These are phyloP conservation scores for Caradrina clavipalpis DNA, from an alignment of 2,888 invertebrate species.

Conservation along the genomic window DNA sequence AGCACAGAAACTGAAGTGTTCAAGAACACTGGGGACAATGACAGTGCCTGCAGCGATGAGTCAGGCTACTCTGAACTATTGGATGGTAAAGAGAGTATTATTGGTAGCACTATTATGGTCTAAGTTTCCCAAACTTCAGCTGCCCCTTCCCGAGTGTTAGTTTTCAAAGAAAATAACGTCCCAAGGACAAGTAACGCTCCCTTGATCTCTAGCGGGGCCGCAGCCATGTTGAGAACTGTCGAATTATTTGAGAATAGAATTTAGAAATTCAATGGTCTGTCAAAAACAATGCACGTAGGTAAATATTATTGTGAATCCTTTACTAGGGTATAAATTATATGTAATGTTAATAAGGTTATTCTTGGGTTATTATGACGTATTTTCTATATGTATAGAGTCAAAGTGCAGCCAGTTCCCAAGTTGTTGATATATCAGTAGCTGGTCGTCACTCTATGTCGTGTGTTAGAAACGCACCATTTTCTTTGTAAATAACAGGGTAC, in stretches of 20 bases:
- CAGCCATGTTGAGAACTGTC: slow-evolving; percentile 56
- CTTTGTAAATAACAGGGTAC: slow-evolving; percentile 79
- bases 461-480: slow-evolving; percentile 38
- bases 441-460: slow-evolving; percentile 30
- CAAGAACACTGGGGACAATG: slow-evolving; percentile 91
- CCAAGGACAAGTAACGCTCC: slow-evolving; percentile 52
- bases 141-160: slow-evolving; percentile 47
- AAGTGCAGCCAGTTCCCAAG: slow-evolving; percentile 19
- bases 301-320: slow-evolving; percentile 63
- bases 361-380: slow-evolving; percentile 44
- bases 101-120: slow-evolving; percentile 89
- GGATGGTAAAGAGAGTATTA: slow-evolving; percentile 89
- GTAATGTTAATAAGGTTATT: slow-evolving; percentile 52
- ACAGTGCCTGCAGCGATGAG: slow-evolving; percentile 97
- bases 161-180: slow-evolving; percentile 56
- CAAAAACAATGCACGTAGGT: slow-evolving; percentile 69
- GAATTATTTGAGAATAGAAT: slow-evolving; percentile 47
- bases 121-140: slow-evolving; percentile 61
- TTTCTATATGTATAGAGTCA: slow-evolving; percentile 30
- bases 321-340: slow-evolving; percentile 57
- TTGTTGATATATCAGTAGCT: slow-evolving; percentile 27
- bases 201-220: slow-evolving; percentile 46
- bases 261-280: slow-evolving; percentile 59
- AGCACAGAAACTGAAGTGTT: slow-evolving; percentile 88
- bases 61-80: slow-evolving; percentile 96